phyloP scores from a whole-genome alignment of 2,888 invertebrate genomes.

The Pherbina coryleti region DNA sequence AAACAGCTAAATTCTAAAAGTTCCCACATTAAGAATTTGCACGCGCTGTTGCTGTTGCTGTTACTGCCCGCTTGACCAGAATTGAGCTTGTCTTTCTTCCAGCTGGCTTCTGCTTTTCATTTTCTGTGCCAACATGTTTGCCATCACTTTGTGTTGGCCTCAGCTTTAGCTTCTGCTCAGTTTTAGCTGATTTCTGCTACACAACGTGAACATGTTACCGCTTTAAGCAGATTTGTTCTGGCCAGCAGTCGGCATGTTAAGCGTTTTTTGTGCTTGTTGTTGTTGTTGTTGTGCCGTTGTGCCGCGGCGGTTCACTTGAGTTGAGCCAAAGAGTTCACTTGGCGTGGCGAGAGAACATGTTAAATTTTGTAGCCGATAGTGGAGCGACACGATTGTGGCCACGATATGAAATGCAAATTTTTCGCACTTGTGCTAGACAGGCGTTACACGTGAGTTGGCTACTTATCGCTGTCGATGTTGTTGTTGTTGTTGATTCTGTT shows the following conservation, averaged over 20 bases:
- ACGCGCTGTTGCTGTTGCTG: not conserved
- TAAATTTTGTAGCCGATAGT: not conserved
- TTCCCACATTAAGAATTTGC: conserved; percentile 23
- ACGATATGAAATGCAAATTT: conserved; percentile 27
- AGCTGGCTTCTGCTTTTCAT: not conserved
- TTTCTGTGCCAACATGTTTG: not conserved
- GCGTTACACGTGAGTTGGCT: not conserved
- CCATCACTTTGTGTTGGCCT: not conserved
- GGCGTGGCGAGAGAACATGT: conserved; percentile 5
- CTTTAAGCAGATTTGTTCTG: conserved; percentile 26
- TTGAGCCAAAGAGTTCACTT: conserved; percentile 5
- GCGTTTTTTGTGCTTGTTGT: not conserved
- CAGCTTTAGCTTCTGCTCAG: not conserved
- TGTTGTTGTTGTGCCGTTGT: not conserved
- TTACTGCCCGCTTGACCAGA: not conserved
- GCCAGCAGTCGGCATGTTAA: conserved; percentile 16
- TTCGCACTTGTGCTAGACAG: not conserved
- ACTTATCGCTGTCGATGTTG: not conserved
- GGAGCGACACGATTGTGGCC: conserved; percentile 18
- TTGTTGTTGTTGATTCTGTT: not conserved
- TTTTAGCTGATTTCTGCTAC: conserved; percentile 7
- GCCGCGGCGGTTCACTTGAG: conserved; percentile 7
- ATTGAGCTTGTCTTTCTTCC: not conserved
- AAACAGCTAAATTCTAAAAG: not conserved
- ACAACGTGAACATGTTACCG: not conserved